phyloP scores from a whole-genome alignment of 2,888 invertebrate species.

The Pinctada fucata region DNA sequence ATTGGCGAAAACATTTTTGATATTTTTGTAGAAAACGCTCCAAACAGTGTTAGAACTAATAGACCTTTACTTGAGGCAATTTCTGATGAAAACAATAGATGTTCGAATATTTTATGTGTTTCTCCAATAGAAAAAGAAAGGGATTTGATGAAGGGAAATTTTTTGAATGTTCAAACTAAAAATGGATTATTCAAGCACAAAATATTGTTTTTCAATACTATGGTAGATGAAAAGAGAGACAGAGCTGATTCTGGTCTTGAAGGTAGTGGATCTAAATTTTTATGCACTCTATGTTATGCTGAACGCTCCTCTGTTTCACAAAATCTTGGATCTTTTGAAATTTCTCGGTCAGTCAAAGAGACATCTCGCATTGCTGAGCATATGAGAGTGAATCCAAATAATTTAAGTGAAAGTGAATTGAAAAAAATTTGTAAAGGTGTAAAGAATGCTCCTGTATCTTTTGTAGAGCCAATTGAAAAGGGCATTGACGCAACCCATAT shows the following conservation, averaged over 20 bases:
- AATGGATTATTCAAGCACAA: constrained; percentile 2
- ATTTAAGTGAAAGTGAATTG: constrained; percentile 11
- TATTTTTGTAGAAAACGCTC: not conserved
- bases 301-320: constrained; percentile 8
- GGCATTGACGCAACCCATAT: constrained; percentile 16
- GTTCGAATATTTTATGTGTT: constrained; percentile 7
- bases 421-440: constrained; percentile 10
- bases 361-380: not conserved
- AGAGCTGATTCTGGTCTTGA: constrained; percentile 21
- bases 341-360: not conserved
- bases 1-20: not conserved
- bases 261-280: constrained; percentile 23
- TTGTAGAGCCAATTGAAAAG: constrained; percentile 8
- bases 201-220: constrained; percentile 18
- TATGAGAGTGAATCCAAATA: constrained; percentile 18
- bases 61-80: constrained; percentile 15
- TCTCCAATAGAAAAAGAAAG: constrained; percentile 21
- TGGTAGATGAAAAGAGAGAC: constrained; percentile 25
- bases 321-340: constrained; percentile 17
- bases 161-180: constrained; percentile 14
- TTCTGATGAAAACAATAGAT: constrained; percentile 16
- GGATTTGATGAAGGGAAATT: not conserved
- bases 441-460: not conserved
- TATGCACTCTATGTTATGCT: constrained; percentile 23
- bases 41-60: no score